Percentiles rank a stretch among this genome's conserved stretches.
Evolutionary conservation across 2,888 invertebrate species (phyloP).

Genomic region (Lithophane socia): DNA sequence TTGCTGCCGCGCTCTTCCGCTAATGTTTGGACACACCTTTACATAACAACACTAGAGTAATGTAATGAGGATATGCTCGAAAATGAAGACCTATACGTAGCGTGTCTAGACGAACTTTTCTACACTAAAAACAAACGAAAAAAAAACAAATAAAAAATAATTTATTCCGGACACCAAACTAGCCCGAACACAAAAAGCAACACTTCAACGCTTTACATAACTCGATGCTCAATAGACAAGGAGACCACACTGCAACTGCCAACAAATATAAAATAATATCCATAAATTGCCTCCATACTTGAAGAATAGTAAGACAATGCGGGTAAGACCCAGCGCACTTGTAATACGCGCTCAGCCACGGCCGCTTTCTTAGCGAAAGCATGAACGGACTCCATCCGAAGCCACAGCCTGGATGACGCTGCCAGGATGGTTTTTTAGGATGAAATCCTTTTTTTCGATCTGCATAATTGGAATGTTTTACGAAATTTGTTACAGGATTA

Average conservation of each 20-base stretch:
- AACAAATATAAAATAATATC: conserved; percentile 71
- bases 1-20: too few relatives aligned
- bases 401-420: conserved; percentile 12
- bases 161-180: conserved; percentile 53
- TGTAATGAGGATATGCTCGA: background rate
- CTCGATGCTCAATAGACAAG: conserved; percentile 69
- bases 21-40: background rate
- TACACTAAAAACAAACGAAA: background rate
- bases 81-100: background rate
- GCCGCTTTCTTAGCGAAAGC: conserved; percentile 35
- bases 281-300: conserved; percentile 65
- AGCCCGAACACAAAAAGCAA: conserved; percentile 64
- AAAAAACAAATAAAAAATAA: conserved; percentile 4
- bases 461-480: conserved; percentile 62
- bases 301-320: conserved; percentile 67
- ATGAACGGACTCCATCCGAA: conserved; percentile 44
- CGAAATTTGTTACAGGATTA: conserved; percentile 60
- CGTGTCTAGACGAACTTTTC: too few relatives aligned
- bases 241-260: conserved; percentile 71
- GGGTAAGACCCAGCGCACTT: conserved; percentile 69
- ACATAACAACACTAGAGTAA: background rate
- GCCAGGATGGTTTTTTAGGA: conserved; percentile 44
- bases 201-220: conserved; percentile 68
- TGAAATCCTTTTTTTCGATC: conserved; percentile 64
- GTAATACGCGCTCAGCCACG: conserved; percentile 52